A percentile compares a stretch with the other conserved stretches of the same genome.
Conservation (phyloP, 2,888 invertebrate species). For the Dioctria linearis region DNA sequence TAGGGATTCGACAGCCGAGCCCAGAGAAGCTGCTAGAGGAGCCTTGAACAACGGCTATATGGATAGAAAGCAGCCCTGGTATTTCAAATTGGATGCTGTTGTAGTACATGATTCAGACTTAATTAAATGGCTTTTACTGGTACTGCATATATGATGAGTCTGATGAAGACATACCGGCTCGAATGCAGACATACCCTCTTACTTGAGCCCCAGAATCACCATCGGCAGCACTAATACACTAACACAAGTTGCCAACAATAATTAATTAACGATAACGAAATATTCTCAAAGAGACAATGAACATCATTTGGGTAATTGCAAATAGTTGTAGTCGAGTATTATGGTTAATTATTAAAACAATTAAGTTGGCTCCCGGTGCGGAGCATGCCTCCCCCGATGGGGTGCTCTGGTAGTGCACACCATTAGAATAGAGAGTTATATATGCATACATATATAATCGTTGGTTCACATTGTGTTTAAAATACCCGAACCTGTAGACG, state of each 20-base stretch:
- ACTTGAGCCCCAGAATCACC: conserved; percentile 35
- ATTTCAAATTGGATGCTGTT: conserved; percentile 58
- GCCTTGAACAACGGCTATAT: conserved; percentile 38
- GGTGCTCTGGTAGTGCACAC: conserved; percentile 3
- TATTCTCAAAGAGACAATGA: conserved; percentile 64
- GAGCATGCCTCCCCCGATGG: conserved; percentile 25
- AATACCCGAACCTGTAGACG: conserved; percentile 1
- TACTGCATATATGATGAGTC: conserved; percentile 61
- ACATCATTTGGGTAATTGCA: conserved; percentile 64
- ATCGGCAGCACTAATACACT: conserved; percentile 42
- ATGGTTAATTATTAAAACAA: conserved; percentile 64
- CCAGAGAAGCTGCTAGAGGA: background rate
- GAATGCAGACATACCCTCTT: conserved; percentile 48
- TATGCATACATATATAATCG: background rate
- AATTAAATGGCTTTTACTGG: conserved; percentile 63
- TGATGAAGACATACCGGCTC: conserved; percentile 57
- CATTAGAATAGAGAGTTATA: conserved; percentile 29
- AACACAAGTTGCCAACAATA: conserved; percentile 59
- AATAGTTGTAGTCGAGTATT: conserved; percentile 63
- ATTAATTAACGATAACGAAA: conserved; percentile 64
- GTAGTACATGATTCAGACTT: conserved; percentile 63
- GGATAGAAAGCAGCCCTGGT: conserved; percentile 52
- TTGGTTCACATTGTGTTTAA: conserved; percentile 30
- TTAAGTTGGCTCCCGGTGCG: conserved; percentile 61
- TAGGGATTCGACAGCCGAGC: background rate